A percentile compares a stretch with the other conserved stretches of the same genome.
Evolutionary conservation across 2,113 vertebrate genomes (phyloP).

Genomic region (Thryonomys swinderianus): DNA sequence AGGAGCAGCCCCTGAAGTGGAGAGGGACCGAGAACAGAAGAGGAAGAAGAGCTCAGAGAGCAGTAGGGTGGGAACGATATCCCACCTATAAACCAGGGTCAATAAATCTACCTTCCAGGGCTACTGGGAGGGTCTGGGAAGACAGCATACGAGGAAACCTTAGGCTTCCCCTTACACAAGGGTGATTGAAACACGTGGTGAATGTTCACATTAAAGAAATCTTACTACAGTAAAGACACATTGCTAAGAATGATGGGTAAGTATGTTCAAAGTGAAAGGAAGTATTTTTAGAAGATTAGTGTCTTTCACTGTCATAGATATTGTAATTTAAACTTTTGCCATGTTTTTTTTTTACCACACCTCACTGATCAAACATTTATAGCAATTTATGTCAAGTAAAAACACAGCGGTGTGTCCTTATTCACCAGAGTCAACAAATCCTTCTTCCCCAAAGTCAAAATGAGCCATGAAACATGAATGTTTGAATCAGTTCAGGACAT

Average conservation of each 20-base stretch:
- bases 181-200: neutral
- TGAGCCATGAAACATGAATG: neutral
- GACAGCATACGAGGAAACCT: neutral
- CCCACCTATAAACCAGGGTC: neutral
- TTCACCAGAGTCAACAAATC: neutral
- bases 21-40: neutral
- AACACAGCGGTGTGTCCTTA: neutral
- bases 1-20: constrained; percentile 91
- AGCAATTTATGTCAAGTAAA: neutral
- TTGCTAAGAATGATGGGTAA: neutral
- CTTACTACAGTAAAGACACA: neutral
- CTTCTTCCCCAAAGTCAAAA: neutral
- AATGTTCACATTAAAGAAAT: neutral
- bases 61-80: neutral
- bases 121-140: neutral
- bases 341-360: neutral
- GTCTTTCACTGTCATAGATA: neutral
- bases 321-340: neutral
- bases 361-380: neutral
- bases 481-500: neutral
- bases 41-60: neutral
- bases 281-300: neutral
- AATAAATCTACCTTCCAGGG: neutral
- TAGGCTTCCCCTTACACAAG: neutral
- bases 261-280: neutral